phyloP scores from a whole-genome alignment of 2,113 vertebrate species.

The Protomyctophum bolini region DNA sequence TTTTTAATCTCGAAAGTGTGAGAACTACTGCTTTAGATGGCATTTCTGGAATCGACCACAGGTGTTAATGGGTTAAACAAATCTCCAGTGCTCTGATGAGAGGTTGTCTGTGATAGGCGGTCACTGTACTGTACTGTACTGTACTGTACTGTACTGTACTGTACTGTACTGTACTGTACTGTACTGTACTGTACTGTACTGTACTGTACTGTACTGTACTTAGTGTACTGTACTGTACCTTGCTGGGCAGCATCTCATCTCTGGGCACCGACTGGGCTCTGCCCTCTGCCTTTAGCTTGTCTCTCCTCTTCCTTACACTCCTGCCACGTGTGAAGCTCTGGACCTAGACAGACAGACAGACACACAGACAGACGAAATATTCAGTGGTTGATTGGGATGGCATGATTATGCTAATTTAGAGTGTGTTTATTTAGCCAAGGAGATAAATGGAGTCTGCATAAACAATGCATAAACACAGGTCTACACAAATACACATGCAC shows the following conservation, averaged over 20 bases:
- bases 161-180: conserved; percentile 43
- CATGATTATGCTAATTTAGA: not conserved
- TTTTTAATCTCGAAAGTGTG: no score
- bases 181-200: conserved; percentile 46
- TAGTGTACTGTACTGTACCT: conserved; percentile 57
- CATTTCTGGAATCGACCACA: no score
- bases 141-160: not conserved
- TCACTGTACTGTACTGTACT: not conserved
- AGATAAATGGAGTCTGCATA: not conserved
- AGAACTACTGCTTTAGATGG: no score
- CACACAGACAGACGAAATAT: not conserved
- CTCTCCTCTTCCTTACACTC: conserved; percentile 92
- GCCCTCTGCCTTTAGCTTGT: conserved; percentile 92
- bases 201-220: not conserved
- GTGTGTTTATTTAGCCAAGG: not conserved
- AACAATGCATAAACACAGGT: not conserved
- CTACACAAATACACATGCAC: no score
- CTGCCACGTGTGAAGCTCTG: conserved; percentile 91
- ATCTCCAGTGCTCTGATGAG: no score
- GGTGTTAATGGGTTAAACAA: no score
- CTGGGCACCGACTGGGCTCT: conserved; percentile 95
- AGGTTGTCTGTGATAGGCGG: no score
- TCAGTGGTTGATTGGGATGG: no score
- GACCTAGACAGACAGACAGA: conserved; percentile 70
- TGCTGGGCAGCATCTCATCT: conserved; percentile 84